A percentile compares a stretch with the other conserved stretches of the same genome.
Conservation (phyloP, 2,888 invertebrate genomes). For the Drosophila planitibia region DNA sequence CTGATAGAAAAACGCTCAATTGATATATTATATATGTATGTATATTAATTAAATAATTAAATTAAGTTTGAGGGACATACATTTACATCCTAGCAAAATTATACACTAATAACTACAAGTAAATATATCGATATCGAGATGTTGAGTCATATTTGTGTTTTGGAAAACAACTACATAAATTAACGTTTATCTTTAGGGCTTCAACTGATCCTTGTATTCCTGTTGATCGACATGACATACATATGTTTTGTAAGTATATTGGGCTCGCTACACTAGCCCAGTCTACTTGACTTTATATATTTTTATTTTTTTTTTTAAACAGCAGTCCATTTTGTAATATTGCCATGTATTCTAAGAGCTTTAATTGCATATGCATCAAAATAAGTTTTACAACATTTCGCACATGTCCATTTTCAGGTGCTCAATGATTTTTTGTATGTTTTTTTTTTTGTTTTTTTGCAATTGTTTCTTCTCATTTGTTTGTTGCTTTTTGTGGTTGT, state of each 20-base stretch:
- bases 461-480: constrained; percentile 18
- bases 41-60: constrained; percentile 81
- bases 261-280: constrained; percentile 49
- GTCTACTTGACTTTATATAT: constrained; percentile 50
- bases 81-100: constrained; percentile 82
- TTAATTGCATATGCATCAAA: constrained; percentile 57
- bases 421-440: constrained; percentile 30
- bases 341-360: constrained; percentile 64
- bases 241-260: constrained; percentile 29
- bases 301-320: constrained; percentile 37
- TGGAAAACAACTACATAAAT: constrained; percentile 77
- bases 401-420: constrained; percentile 55
- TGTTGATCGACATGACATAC: constrained; percentile 52
- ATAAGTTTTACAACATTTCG: constrained; percentile 74
- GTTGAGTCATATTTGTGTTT: constrained; percentile 71
- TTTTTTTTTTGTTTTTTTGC: constrained; percentile 11
- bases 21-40: constrained; percentile 74
- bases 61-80: constrained; percentile 81
- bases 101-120: constrained; percentile 82
- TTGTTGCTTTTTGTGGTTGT: constrained; percentile 2
- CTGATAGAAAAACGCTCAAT: constrained; percentile 37
- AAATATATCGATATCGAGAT: constrained; percentile 78
- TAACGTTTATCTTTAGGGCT: constrained; percentile 62
- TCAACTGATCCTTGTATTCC: constrained; percentile 55
- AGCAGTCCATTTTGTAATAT: constrained; percentile 66